Evolutionary conservation across 2,797 vertebrate species (phyloP), one percentile per base, ranked within the genome.

Genomic region (Amniataba percoides): DNA sequence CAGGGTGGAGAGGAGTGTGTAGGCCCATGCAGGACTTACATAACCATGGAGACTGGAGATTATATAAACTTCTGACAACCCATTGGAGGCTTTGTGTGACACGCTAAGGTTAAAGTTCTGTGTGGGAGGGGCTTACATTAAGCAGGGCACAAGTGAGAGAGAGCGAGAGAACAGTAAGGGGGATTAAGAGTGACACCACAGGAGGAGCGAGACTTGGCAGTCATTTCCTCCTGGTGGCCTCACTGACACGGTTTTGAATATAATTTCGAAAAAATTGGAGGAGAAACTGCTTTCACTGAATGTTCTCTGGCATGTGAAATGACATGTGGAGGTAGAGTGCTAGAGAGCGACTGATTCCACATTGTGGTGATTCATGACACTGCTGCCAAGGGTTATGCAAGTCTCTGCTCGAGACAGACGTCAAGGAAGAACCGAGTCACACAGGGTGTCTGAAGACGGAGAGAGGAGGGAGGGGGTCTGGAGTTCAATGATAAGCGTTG

Each of bases 1-100:
- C 64, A 83, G 80, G 68, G 66, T 71, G 74, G 69, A 80, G 86
- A 73, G 60, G 55, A 81, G 79, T 71, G 85, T 87, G 74, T 66
- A 80, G 63, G 80, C 72, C 82, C 91, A 90, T 89, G 93, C 85
- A 78, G 67, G 52, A 15, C 36, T 94, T 95, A 90, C 89, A 89
- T 95, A 94, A 95, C 77, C 75, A 80, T 57, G 36, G 74, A 85
- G 79, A 82, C 62, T n/a, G 51, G 70, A 31, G 79, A 91, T 94
- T 95, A 93, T 73, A 87, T 94, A 94, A 95, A 42, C 62, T 11
- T 34, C 82, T 68, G 70, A 75, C 71, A 87, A 84, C 90, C 88
- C 89, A 93, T 90, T 45, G 69, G 81, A 90, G 39, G 77, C 79
- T 75, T 52, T 59, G 66, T 81, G 64, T 79, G 76, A 82, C 74